Percentiles rank a stretch among this genome's conserved stretches.
phyloP scores from a whole-genome alignment of 2,113 vertebrate genomes.

The Thunnus thynnus region DNA sequence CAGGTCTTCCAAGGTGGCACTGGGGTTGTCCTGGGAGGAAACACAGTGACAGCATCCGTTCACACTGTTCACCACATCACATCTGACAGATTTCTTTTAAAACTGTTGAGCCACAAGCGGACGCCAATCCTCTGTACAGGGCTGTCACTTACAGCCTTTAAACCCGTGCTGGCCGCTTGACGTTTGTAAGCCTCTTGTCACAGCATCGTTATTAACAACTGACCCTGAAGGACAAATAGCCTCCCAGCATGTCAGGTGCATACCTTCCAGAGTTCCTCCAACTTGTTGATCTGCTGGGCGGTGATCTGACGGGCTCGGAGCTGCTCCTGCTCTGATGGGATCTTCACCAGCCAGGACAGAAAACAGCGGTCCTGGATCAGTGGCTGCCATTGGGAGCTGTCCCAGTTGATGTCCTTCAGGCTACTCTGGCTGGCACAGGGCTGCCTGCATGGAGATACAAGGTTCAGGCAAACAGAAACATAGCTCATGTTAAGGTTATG shows the following conservation, averaged over 20 bases:
- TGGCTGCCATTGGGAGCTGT: constrained; percentile 99
- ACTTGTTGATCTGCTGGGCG: constrained; percentile 98
- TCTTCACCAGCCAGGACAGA: constrained; percentile 98
- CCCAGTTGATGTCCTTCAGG: constrained; percentile 99
- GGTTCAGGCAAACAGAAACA: constrained; percentile 2
- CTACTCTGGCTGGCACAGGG: constrained; percentile 99
- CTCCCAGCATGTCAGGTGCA: neutral
- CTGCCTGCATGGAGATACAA: constrained; percentile 85
- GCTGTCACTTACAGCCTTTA: neutral
- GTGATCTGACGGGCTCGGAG: constrained; percentile 96
- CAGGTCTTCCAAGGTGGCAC: constrained; percentile 95
- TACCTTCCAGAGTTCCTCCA: constrained; percentile 99
- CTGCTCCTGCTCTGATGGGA: constrained; percentile 98
- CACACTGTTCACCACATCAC: neutral
- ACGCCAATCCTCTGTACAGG: neutral
- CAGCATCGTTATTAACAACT: neutral
- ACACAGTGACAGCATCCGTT: neutral
- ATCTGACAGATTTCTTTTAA: neutral
- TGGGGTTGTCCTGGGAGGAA: constrained; percentile 92
- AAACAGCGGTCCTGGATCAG: constrained; percentile 99
- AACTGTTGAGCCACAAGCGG: neutral
- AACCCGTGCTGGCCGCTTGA: neutral
- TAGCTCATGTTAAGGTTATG: neutral
- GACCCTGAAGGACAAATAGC: neutral
- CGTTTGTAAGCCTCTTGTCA: neutral